A percentile compares a stretch with the other conserved stretches of the same genome.
These are phyloP conservation scores for Pterostichus madidus DNA, from an alignment of 2,888 invertebrate species.

Conservation along the genomic window DNA sequence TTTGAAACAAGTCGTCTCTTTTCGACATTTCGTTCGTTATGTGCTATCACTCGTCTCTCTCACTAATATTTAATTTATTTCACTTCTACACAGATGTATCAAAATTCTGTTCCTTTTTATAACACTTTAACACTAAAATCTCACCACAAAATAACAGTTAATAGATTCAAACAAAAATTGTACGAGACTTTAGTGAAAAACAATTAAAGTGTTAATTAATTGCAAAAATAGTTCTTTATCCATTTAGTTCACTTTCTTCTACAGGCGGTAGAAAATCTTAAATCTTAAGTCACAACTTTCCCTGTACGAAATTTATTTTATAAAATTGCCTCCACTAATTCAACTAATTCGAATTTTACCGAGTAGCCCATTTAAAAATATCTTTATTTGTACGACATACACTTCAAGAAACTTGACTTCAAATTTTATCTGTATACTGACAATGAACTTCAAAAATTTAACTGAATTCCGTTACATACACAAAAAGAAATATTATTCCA, in stretches of 20 bases:
- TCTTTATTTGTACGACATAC: too few species aligned
- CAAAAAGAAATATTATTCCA: too few species aligned
- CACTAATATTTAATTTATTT: conserved; percentile 28
- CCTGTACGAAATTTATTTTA: conserved; percentile 31
- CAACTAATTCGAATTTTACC: conserved; percentile 7
- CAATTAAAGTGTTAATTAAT: neutral
- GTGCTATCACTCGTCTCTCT: conserved; percentile 27
- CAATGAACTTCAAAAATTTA: too few species aligned
- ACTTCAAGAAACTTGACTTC: too few species aligned
- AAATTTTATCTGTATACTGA: too few species aligned
- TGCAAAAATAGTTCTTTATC: conserved; percentile 18
- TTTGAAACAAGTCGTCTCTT: conserved; percentile 23
- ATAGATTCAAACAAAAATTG: neutral
- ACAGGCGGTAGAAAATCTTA: conserved; percentile 4
- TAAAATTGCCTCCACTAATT: neutral
- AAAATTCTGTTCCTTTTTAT: conserved; percentile 16
- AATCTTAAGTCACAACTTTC: conserved; percentile 27
- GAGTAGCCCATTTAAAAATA: neutral
- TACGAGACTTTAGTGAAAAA: conserved; percentile 8
- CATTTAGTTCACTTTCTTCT: neutral
- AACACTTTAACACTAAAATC: conserved; percentile 10
- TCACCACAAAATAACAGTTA: neutral
- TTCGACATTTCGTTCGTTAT: conserved; percentile 5
- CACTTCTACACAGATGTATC: conserved; percentile 29
- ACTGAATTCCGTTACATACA: too few species aligned